These are phyloP conservation scores for Chloromyia formosa DNA, from an alignment of 2,888 invertebrate genomes.

Conservation along the genomic window DNA sequence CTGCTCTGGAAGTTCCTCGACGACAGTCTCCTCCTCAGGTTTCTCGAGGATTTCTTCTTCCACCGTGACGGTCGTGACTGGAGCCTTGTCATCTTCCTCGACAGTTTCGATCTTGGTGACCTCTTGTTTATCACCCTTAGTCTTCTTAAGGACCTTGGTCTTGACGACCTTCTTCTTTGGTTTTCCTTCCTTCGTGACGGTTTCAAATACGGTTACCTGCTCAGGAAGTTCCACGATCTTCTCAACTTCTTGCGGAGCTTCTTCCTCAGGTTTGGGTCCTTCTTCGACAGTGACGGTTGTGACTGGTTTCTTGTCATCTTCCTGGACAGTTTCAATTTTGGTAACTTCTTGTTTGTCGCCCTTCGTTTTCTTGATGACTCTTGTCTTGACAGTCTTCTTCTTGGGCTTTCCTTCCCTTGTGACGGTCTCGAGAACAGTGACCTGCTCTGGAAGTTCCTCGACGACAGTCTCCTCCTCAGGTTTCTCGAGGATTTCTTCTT, in stretches of 20 bases:
- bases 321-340: conserved; percentile 61
- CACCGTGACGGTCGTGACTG: conserved; percentile 45
- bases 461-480: conserved; percentile 50
- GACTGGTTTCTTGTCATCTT: conserved; percentile 58
- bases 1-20: too few species aligned
- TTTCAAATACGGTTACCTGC: conserved; percentile 53
- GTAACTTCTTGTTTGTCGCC: conserved; percentile 59
- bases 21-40: too few species aligned
- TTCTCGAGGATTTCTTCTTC: conserved; percentile 56
- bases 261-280: conserved; percentile 48
- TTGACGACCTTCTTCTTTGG: conserved; percentile 56
- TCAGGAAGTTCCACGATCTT: conserved; percentile 58
- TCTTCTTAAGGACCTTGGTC: conserved; percentile 59
- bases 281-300: conserved; percentile 54
- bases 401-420: conserved; percentile 61
- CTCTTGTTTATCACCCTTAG: conserved; percentile 56
- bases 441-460: conserved; percentile 58
- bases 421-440: conserved; percentile 61
- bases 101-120: conserved; percentile 55
- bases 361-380: conserved; percentile 59
- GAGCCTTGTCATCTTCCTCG: conserved; percentile 53
- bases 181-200: conserved; percentile 52
- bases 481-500: conserved; percentile 45
- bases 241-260: too few species aligned
- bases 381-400: conserved; percentile 55